These are phyloP conservation scores for Syritta pipiens DNA, from an alignment of 2,888 invertebrate genomes.

Conservation along the genomic window DNA sequence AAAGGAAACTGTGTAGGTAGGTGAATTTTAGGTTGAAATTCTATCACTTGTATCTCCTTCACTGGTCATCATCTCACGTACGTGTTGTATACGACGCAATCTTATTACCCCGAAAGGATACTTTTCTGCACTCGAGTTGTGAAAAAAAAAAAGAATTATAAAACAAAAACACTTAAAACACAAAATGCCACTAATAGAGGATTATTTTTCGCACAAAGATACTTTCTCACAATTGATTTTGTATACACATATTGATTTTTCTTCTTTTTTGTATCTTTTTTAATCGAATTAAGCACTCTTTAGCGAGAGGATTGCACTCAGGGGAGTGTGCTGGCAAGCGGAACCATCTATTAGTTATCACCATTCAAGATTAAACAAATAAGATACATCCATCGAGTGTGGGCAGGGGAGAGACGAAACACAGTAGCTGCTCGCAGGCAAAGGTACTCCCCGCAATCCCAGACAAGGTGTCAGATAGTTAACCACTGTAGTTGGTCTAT, in stretches of 20 bases:
- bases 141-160: no score
- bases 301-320: constrained; percentile 23
- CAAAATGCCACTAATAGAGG: background rate
- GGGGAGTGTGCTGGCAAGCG: constrained; percentile 27
- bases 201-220: constrained; percentile 34
- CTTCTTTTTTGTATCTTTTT: constrained; percentile 41
- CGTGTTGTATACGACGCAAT: constrained; percentile 16
- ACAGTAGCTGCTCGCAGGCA: constrained; percentile 25
- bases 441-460: constrained; percentile 15
- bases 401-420: constrained; percentile 2
- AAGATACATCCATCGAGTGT: constrained; percentile 29
- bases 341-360: constrained; percentile 58
- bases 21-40: constrained; percentile 21
- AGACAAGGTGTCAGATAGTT: constrained; percentile 63
- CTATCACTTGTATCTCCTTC: constrained; percentile 25
- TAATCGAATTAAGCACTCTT: constrained; percentile 66
- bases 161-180: background rate
- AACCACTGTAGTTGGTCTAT: constrained; percentile 28
- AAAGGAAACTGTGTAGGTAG: constrained; percentile 5
- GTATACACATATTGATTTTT: constrained; percentile 63
- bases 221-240: constrained; percentile 50
- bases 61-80: no score
- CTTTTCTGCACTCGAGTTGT: no score
- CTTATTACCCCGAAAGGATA: no score
- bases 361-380: constrained; percentile 24